These are phyloP conservation scores for Schizotus pectinicornis DNA, from an alignment of 2,888 invertebrate species.

Conservation along the genomic window DNA sequence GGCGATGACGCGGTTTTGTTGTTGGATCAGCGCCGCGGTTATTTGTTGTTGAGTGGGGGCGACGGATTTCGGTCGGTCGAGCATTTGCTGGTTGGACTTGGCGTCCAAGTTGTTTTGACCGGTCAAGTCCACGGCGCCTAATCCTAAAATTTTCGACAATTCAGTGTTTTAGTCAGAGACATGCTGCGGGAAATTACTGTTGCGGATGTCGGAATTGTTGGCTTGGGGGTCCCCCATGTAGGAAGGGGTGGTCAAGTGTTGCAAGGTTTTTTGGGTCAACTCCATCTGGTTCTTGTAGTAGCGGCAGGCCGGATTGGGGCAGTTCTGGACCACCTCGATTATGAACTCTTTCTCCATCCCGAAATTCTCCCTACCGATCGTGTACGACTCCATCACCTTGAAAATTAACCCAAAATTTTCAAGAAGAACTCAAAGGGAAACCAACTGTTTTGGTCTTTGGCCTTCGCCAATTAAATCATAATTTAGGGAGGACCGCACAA, in stretches of 20 bases:
- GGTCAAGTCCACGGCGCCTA: conserved; percentile 55
- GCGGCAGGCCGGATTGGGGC: conserved; percentile 85
- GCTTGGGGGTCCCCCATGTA: conserved; percentile 54
- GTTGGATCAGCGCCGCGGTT: conserved; percentile 67
- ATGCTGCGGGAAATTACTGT: conserved; percentile 47
- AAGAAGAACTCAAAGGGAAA: too few relatives aligned
- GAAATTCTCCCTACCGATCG: conserved; percentile 81
- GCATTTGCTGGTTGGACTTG: conserved; percentile 46
- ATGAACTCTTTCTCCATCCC: conserved; percentile 92
- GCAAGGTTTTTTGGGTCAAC: conserved; percentile 73
- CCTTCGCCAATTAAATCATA: too few relatives aligned
- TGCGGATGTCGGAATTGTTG: conserved; percentile 51
- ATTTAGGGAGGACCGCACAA: too few relatives aligned
- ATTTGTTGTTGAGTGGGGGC: conserved; percentile 66
- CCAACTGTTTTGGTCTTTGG: too few relatives aligned
- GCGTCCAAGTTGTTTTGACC: conserved; percentile 51
- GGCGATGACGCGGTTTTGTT: conserved; percentile 66
- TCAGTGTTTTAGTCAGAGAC: neutral
- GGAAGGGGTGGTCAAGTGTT: conserved; percentile 66
- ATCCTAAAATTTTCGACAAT: conserved; percentile 36
- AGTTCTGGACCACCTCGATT: conserved; percentile 86
- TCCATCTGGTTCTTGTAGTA: conserved; percentile 86
- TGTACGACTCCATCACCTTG: conserved; percentile 82
- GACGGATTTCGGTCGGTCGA: conserved; percentile 56
- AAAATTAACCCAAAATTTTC: conserved; percentile 20